Conservation (phyloP, 2,113 vertebrate genomes). For the Periophthalmus modestus region DNA sequence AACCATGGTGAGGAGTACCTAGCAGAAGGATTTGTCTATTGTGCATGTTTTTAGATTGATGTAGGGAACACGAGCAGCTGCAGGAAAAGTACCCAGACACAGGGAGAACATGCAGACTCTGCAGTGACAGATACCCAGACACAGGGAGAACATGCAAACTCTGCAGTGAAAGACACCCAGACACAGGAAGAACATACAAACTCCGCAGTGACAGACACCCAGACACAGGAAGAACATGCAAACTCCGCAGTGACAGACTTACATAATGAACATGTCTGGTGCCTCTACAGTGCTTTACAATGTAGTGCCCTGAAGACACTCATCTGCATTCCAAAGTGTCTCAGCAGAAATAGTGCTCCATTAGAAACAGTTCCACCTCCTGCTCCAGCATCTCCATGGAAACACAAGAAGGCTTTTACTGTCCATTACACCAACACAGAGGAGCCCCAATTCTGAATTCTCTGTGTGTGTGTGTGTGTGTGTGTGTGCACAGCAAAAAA, state of each 20-base stretch:
- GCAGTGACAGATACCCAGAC: too few relatives aligned
- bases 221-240: neutral
- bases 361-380: conserved; percentile 63
- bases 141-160: too few relatives aligned
- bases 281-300: too few relatives aligned
- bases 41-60: too few relatives aligned
- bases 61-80: too few relatives aligned
- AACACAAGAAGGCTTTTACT: conserved; percentile 46
- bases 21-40: too few relatives aligned
- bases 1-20: too few relatives aligned
- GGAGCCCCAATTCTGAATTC: conserved; percentile 20
- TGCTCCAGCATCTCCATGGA: conserved; percentile 43
- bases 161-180: too few relatives aligned
- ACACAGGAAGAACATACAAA: too few relatives aligned
- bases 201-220: too few relatives aligned
- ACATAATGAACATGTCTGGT: neutral
- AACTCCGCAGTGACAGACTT: neutral
- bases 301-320: conserved; percentile 72
- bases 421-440: conserved; percentile 28
- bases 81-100: too few relatives aligned
- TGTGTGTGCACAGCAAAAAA: neutral
- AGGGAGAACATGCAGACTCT: too few relatives aligned
- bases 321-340: conserved; percentile 78
- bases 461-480: neutral
- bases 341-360: conserved; percentile 62